Base-by-base conservation (phyloP, 2,888 invertebrate genomes). In the Stramonita haemastoma region DNA sequence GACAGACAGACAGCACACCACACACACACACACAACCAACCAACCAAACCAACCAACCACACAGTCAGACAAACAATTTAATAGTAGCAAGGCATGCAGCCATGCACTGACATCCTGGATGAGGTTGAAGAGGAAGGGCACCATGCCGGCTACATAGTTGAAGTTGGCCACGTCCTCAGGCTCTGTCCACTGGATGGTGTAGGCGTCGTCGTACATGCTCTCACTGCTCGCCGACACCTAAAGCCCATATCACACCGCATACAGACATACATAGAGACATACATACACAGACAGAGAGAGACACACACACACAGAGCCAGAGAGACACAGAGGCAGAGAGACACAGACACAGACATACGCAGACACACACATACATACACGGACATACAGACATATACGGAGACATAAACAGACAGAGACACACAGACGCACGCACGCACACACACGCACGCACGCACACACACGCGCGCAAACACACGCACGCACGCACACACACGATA, bases 121-220 rank as follows among this genome's bases (percentile, higher is more conserved):
- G 56, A 96, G 93, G 90, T 95, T 95, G 90, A 95, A 95, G 46
- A 96, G 91, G 91, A 96, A 95, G 11, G 96, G 96, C 34, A 96
- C 96, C 93, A 95, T 95, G 60, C 96, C 96, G 83, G 96, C 95
- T 8, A 95, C 96, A 90, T 94, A 96, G 93, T 96, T 96, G 90
- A 95, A 95, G 88, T 94, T 94, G 56, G 90, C 89, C 13, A 95
- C 92, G 88, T 95, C 94, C 5, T 90, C 89, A 46, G 92, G 91
- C 56, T 94, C 93, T 34, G 96, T 95, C 87, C 92, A 89, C 90
- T 96, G 96, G 89, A 96, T 92, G 15, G 96, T 95, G 93, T 95
- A 96, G 26, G 95, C 96, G 90, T 96, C 96, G 89, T 96, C 95
- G 90, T 96, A 96, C 93, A 94, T 94, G 91, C 95, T 96, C 91